Evolutionary conservation across 2,888 invertebrate genomes (phyloP).

Genomic region (Drosophila anomelani): DNA sequence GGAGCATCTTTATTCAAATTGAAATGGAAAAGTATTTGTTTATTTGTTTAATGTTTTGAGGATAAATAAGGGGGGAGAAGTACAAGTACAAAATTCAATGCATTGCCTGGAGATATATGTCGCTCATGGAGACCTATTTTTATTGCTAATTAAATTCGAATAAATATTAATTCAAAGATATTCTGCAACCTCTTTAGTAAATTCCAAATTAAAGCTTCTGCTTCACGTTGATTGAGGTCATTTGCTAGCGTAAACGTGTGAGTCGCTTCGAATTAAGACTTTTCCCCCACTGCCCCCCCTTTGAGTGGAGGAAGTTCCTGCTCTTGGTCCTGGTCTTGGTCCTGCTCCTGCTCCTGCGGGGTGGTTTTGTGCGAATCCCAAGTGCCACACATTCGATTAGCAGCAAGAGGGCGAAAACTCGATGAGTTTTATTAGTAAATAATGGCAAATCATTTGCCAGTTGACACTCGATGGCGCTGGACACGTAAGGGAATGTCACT

Average conservation of each 20-base stretch:
- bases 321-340: neutral
- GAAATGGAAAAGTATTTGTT: neutral
- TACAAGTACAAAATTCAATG: neutral
- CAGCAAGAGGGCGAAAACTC: conserved; percentile 56
- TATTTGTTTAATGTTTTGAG: neutral
- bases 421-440: conserved; percentile 84
- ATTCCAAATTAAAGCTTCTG: neutral
- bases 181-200: no score
- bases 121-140: no score
- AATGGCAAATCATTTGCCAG: conserved; percentile 83
- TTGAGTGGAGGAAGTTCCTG: conserved; percentile 21
- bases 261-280: conserved; percentile 75
- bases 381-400: conserved; percentile 67
- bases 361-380: neutral
- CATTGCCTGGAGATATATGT: no score
- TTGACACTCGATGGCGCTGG: conserved; percentile 78
- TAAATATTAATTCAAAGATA: no score
- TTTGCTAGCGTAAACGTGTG: conserved; percentile 72
- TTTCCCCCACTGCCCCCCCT: conserved; percentile 23
- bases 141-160: no score
- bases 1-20: neutral
- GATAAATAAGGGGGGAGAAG: neutral
- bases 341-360: neutral
- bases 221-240: conserved; percentile 82
- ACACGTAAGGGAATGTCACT: conserved; percentile 23